Evolutionary conservation across 2,113 vertebrate species (phyloP).

Genomic region (Bostrychus sinensis): DNA sequence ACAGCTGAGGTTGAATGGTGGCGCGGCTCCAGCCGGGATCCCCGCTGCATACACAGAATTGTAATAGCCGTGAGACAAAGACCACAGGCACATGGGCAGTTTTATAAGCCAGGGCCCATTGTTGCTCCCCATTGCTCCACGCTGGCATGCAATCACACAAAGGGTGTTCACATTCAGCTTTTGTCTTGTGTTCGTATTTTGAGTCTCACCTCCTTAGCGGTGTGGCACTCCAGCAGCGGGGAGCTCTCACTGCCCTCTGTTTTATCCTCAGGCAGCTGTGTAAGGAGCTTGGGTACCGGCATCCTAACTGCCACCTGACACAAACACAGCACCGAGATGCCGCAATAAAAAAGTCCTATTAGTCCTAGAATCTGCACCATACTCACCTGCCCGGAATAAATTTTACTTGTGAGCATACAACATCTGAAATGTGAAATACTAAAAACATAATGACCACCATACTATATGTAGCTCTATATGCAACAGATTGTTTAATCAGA

Average conservation of each 20-base stretch:
- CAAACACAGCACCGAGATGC: conserved; percentile 40
- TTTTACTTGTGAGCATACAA: neutral
- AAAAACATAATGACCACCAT: too few relatives aligned
- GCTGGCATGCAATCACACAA: conserved; percentile 77
- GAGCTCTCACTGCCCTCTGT: conserved; percentile 46
- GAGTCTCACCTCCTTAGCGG: conserved; percentile 48
- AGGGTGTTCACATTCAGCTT: conserved; percentile 60
- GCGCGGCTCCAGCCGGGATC: conserved; percentile 67
- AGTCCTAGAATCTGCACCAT: neutral
- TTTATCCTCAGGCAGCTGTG: conserved; percentile 64
- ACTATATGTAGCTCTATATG: too few relatives aligned
- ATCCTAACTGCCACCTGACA: conserved; percentile 28
- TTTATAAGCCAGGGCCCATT: conserved; percentile 74
- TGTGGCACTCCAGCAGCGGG: conserved; percentile 37
- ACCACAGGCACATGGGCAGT: conserved; percentile 68
- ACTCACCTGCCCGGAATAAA: neutral
- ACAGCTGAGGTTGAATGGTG: conserved; percentile 77
- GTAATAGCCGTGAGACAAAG: conserved; percentile 78
- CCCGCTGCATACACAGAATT: conserved; percentile 74
- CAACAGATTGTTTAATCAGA: too few relatives aligned
- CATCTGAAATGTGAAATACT: neutral
- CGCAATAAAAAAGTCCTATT: conserved; percentile 19
- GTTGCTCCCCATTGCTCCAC: conserved; percentile 60
- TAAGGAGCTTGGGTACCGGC: conserved; percentile 37
- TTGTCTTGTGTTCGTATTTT: conserved; percentile 63